phyloP scores from a whole-genome alignment of 1,140 invertebrate species.

The Brachionus koreanus region DNA sequence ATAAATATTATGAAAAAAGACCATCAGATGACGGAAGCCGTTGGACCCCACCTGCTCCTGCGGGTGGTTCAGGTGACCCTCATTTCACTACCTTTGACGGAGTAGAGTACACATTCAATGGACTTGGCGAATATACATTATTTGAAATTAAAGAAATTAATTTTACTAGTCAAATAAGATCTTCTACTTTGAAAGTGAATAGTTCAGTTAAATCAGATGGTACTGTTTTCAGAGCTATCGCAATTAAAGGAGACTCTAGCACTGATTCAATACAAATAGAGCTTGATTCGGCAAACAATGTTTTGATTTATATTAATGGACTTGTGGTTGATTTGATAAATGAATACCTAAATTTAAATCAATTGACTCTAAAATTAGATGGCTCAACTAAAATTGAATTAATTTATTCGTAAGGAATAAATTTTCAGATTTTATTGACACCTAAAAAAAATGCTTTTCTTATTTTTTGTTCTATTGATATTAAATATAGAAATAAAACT shows the following conservation, averaged over 20 bases:
- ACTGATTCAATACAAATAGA: slow-evolving; percentile 1
- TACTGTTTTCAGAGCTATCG: slow-evolving; percentile 46
- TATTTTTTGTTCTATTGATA: slow-evolving; percentile 42
- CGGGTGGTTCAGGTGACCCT: slow-evolving; percentile 45
- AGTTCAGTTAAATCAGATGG: slow-evolving; percentile 9
- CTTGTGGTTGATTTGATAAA: background rate
- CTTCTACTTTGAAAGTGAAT: background rate
- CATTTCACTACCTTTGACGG: slow-evolving; percentile 47
- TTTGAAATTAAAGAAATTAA: slow-evolving; percentile 10
- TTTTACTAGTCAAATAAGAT: slow-evolving; percentile 46
- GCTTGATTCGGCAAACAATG: slow-evolving; percentile 40
- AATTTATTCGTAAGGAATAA: background rate
- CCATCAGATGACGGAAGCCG: background rate
- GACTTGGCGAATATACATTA: slow-evolving; percentile 47
- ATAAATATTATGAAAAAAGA: background rate
- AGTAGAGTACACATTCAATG: slow-evolving; percentile 48
- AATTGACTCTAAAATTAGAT: background rate
- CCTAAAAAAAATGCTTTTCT: background rate
- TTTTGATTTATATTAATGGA: background rate
- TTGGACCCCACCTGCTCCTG: background rate
- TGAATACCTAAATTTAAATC: background rate
- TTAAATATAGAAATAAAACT: slow-evolving; percentile 45
- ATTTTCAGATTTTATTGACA: background rate
- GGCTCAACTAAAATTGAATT: background rate
- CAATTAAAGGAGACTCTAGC: slow-evolving; percentile 42